These are phyloP conservation scores for Polyommatus icarus DNA, from an alignment of 2,888 invertebrate genomes.

Conservation along the genomic window DNA sequence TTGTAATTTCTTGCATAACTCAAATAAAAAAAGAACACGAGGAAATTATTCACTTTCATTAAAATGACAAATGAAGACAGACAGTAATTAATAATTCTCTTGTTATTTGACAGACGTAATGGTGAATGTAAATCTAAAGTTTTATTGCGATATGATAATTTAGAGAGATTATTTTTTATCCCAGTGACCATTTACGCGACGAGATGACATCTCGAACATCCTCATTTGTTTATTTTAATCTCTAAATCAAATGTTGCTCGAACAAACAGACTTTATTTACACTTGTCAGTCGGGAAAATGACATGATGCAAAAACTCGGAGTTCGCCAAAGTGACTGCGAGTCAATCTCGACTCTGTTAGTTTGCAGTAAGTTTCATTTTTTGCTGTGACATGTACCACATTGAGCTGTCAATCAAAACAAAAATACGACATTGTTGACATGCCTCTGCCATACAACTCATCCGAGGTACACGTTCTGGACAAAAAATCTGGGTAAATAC, in stretches of 20 bases:
- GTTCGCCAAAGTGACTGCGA: not conserved
- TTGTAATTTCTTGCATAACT: no score
- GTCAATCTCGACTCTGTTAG: not conserved
- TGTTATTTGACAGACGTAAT: not conserved
- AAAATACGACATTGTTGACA: conserved; percentile 20
- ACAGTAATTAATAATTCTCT: not conserved
- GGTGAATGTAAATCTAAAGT: not conserved
- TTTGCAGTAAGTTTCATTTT: not conserved
- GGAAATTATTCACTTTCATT: not conserved
- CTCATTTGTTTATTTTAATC: conserved; percentile 16
- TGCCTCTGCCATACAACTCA: not conserved
- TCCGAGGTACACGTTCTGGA: not conserved
- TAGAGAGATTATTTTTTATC: not conserved
- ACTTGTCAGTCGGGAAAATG: conserved; percentile 23
- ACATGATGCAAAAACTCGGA: conserved; percentile 17
- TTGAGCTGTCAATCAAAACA: conserved; percentile 24
- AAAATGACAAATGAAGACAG: not conserved
- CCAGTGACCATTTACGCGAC: not conserved
- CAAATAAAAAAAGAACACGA: no score
- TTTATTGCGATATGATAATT: not conserved
- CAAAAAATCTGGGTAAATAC: not conserved
- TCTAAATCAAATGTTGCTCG: conserved; percentile 13
- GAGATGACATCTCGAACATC: conserved; percentile 1
- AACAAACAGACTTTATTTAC: conserved; percentile 23
- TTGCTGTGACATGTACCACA: not conserved